A percentile compares a stretch with the other conserved stretches of the same genome.
These are phyloP conservation scores for Platichthys stellatus DNA, from an alignment of 2,113 vertebrate genomes.

Conservation along the genomic window DNA sequence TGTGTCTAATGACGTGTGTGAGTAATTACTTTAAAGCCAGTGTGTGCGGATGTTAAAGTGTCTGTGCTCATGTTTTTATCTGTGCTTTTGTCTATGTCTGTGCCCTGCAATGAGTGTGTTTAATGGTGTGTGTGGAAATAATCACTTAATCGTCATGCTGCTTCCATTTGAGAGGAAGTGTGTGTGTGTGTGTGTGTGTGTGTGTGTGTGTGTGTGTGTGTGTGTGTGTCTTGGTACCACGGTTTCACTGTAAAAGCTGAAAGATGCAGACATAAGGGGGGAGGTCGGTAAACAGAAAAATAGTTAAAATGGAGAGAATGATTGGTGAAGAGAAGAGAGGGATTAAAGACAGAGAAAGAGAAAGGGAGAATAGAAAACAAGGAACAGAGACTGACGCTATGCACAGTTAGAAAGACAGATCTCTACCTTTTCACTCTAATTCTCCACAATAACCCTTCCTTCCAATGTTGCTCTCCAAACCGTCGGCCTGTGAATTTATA, in stretches of 20 bases:
- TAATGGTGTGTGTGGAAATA: constrained; percentile 82
- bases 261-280: constrained; percentile 49
- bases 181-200: constrained; percentile 35
- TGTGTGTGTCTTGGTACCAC: constrained; percentile 20
- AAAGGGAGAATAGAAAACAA: constrained; percentile 17
- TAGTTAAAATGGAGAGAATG: constrained; percentile 47
- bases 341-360: constrained; percentile 10
- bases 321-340: constrained; percentile 35
- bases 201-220: constrained; percentile 39
- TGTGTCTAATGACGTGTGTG: constrained; percentile 80
- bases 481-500: constrained; percentile 82
- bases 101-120: constrained; percentile 75
- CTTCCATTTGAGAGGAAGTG: constrained; percentile 63
- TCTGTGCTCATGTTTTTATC: constrained; percentile 76
- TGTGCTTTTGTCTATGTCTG: constrained; percentile 69
- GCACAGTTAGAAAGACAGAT: constrained; percentile 42
- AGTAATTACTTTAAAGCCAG: constrained; percentile 75
- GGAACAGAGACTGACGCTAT: constrained; percentile 14
- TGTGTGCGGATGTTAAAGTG: constrained; percentile 71
- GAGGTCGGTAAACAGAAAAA: constrained; percentile 28
- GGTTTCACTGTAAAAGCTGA: constrained; percentile 56
- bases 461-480: constrained; percentile 71
- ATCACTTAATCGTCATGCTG: constrained; percentile 75
- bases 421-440: constrained; percentile 65
- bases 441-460: constrained; percentile 76